phyloP scores from a whole-genome alignment of 2,797 vertebrate species.

The Basileuterus tristriatus region DNA sequence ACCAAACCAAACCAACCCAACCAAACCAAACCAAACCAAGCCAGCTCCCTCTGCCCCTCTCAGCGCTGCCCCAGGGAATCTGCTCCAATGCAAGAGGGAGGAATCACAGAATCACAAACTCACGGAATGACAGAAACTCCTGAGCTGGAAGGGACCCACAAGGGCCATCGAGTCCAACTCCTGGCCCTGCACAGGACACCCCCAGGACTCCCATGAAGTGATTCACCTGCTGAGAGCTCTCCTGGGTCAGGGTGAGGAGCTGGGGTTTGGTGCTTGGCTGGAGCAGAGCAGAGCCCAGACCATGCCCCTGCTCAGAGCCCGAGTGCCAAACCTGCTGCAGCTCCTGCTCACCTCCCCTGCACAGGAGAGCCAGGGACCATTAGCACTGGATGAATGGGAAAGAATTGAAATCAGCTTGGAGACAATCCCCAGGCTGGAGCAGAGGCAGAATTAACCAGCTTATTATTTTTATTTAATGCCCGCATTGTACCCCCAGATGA shows the following conservation, averaged over 20 bases:
- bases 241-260: background rate
- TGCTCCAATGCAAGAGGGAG: background rate
- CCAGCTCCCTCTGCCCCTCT: background rate
- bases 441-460: slow-evolving; percentile 37
- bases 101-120: background rate
- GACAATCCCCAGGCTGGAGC: background rate
- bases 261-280: background rate
- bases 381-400: background rate
- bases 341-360: background rate
- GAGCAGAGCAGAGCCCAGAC: background rate
- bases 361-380: background rate
- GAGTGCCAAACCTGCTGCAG: background rate
- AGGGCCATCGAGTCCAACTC: background rate
- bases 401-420: background rate
- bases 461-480: slow-evolving; percentile 57
- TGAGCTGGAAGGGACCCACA: background rate
- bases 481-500: slow-evolving; percentile 11
- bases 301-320: background rate
- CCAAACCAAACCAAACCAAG: background rate
- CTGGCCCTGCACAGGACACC: background rate
- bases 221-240: background rate
- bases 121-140: background rate
- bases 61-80: background rate
- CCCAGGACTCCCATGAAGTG: background rate
- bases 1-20: too few species aligned